Conservation (phyloP, 2,888 invertebrate species). For the Boloria euphrosyne region DNA sequence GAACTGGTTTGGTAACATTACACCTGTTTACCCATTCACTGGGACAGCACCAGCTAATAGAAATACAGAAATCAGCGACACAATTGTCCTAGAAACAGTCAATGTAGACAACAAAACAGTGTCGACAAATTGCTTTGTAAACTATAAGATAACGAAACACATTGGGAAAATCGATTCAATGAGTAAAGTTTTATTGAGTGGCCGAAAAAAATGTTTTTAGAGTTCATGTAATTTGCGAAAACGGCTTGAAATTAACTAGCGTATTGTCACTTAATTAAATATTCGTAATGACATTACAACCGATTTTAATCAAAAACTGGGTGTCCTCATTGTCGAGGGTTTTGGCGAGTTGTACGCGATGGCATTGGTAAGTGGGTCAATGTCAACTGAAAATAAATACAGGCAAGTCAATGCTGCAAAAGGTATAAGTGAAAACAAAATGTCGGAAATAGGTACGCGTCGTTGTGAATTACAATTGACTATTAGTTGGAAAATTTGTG, state of each 20-base stretch:
- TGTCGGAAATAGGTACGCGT: slow-evolving; percentile 50
- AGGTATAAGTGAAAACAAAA: slow-evolving; percentile 45
- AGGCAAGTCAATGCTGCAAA: slow-evolving; percentile 58
- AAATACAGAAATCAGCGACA: slow-evolving; percentile 28
- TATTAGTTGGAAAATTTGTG: slow-evolving; percentile 11
- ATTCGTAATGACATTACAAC: neutral
- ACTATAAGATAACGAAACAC: slow-evolving; percentile 3
- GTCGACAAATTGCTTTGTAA: slow-evolving; percentile 16
- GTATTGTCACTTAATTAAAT: neutral
- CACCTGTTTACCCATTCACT: slow-evolving; percentile 42
- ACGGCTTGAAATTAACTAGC: slow-evolving; percentile 5
- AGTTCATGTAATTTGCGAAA: slow-evolving; percentile 3
- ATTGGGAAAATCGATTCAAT: slow-evolving; percentile 6
- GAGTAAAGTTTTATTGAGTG: neutral
- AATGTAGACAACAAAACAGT: slow-evolving; percentile 5
- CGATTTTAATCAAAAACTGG: slow-evolving; percentile 39
- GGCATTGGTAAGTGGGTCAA: slow-evolving; percentile 71
- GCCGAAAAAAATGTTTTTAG: neutral
- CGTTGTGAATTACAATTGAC: slow-evolving; percentile 49
- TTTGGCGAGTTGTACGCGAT: slow-evolving; percentile 50
- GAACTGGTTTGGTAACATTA: slow-evolving; percentile 43
- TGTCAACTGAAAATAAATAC: slow-evolving; percentile 59
- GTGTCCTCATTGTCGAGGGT: slow-evolving; percentile 56
- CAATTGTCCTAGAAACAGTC: slow-evolving; percentile 29
- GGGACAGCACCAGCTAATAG: slow-evolving; percentile 28